A percentile compares a stretch with the other conserved stretches of the same genome.
phyloP scores from a whole-genome alignment of 2,113 vertebrate genomes.

The Leucopternis melanops region DNA sequence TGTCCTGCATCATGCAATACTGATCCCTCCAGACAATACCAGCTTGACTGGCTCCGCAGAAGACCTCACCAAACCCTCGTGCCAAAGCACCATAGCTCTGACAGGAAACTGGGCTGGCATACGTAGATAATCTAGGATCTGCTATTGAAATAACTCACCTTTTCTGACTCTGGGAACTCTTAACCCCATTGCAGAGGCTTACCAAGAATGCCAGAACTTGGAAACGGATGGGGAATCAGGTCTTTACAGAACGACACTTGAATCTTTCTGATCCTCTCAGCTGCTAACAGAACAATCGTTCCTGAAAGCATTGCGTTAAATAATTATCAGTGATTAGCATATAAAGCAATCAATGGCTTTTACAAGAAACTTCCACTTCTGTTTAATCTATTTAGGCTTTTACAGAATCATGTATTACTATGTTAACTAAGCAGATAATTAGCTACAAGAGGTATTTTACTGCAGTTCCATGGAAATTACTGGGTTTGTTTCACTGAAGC shows the following conservation, averaged over 20 bases:
- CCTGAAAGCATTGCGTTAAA: not conserved
- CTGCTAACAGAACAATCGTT: not conserved
- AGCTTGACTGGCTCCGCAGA: not conserved
- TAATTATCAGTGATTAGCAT: not conserved
- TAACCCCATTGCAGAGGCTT: not conserved
- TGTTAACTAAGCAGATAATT: constrained; percentile 39
- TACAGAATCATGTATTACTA: not conserved
- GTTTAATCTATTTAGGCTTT: not conserved
- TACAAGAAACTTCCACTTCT: constrained; percentile 9
- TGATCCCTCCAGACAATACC: not conserved
- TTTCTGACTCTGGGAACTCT: not conserved
- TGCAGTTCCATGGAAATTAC: not conserved
- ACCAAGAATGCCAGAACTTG: not conserved
- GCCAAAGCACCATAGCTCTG: not conserved
- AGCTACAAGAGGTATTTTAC: not conserved
- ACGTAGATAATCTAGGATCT: not conserved
- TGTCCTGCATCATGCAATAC: not conserved
- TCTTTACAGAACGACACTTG: not conserved
- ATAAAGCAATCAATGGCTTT: constrained; percentile 10
- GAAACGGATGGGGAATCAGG: not conserved
- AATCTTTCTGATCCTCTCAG: not conserved
- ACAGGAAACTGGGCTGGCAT: not conserved
- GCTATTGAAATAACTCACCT: not conserved
- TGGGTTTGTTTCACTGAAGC: not conserved
- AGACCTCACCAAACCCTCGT: not conserved